A percentile compares a stretch with the other conserved stretches of the same genome.
Conservation (phyloP, 2,113 vertebrate species). For the Casuarius casuarius region DNA sequence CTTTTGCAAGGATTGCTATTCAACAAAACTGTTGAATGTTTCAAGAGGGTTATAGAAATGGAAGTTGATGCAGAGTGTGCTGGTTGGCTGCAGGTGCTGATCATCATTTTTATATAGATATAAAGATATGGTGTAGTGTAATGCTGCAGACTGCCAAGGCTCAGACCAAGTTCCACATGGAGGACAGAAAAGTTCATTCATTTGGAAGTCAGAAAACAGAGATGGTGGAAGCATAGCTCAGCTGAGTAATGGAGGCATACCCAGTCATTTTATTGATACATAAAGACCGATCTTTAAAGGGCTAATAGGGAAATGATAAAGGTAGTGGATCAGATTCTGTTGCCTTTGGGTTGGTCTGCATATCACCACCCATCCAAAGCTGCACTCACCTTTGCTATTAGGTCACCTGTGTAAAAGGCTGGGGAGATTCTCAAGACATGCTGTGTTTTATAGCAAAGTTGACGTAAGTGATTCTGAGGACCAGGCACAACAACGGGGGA, state of each 20-base stretch:
- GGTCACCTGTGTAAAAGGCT: background rate
- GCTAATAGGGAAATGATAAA: background rate
- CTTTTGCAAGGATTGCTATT: background rate
- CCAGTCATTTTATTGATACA: background rate
- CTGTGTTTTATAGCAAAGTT: background rate
- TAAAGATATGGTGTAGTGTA: background rate
- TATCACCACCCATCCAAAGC: background rate
- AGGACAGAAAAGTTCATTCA: background rate
- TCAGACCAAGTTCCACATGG: background rate
- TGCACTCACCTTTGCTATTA: background rate
- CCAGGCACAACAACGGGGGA: background rate
- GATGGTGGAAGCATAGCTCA: background rate
- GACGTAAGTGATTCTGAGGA: background rate
- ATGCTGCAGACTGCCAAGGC: background rate
- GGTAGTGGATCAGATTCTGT: background rate
- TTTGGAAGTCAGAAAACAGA: background rate
- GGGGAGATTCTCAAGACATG: background rate
- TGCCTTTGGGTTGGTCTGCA: background rate
- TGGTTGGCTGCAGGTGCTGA: background rate
- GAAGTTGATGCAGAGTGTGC: background rate
- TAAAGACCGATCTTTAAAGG: background rate
- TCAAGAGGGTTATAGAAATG: background rate
- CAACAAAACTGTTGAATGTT: background rate
- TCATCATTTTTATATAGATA: background rate
- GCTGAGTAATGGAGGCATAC: background rate